Base-by-base conservation (phyloP, 2,113 vertebrate genomes). In the Alectura lathami region DNA sequence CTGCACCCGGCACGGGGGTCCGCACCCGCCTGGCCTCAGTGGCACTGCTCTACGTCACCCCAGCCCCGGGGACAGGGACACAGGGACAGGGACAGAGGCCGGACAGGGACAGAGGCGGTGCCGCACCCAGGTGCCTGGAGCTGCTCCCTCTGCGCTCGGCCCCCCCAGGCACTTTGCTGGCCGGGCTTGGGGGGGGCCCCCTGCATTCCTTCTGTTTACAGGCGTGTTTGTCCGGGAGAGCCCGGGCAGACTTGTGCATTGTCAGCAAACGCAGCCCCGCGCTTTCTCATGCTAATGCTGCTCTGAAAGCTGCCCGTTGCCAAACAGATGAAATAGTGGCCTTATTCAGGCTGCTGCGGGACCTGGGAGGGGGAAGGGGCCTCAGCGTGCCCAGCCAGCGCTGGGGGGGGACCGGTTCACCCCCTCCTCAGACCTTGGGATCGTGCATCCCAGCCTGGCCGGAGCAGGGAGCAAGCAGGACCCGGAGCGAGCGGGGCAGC, bases 211-310 rank as follows among this genome's bases (percentile, higher is more conserved):
- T 98, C 98, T 98, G 98, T 99, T 99, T 99, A 99, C 98, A 98
- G 97, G 97, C 98, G 98, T 99, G 99, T 99, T 98, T 98, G 98
- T 99, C 98, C 98, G 98, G 98, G 98, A 98, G 98, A 98, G 98
- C 98, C 96, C 94, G 98, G 93, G 78, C 97, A 97, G 96, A 97
- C 97, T 96, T 95, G 96, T 98, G 98, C 98, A 99, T 99, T 99
- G 99, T 99, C 98, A 98, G 98, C 98, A 98, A 98, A 97, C 98
- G 98, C 97, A 99, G 99, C 98, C 98, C 98, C 93, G 73, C 34
- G 98, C 98, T 99, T 99, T 99, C 98, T 99, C 98, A 99, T 99
- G 99, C 98, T 99, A 99, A 99, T 99, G 97, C 96, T 97, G 97
- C 95, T 95, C 98, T 98, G 98, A 98, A 98, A 98, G 98, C 98